Conservation (phyloP, 2,888 invertebrate species). For the Melinaea menophilus region DNA sequence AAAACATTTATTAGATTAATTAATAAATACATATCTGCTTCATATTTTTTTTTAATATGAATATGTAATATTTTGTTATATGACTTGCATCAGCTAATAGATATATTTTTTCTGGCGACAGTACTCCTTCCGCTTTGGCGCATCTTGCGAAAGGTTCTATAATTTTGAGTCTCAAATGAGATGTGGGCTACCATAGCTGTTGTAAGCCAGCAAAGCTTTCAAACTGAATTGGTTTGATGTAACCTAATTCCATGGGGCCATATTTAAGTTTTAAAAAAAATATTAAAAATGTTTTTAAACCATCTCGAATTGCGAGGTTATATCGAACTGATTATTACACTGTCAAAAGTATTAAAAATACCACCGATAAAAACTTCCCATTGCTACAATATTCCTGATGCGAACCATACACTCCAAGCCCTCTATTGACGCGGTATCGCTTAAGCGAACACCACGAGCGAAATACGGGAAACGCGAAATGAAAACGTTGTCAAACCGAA, state of each 20-base stretch:
- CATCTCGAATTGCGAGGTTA: no score
- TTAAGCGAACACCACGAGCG: neutral
- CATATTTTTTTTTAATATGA: no score
- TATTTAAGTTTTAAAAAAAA: no score
- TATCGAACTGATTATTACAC: neutral
- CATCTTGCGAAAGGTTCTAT: slow-evolving; percentile 19
- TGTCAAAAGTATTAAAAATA: slow-evolving; percentile 7
- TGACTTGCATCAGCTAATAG: neutral
- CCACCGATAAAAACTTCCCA: no score
- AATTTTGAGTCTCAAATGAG: slow-evolving; percentile 14
- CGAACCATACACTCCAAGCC: no score
- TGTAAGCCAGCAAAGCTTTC: slow-evolving; percentile 3
- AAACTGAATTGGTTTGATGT: neutral
- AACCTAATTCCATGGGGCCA: neutral
- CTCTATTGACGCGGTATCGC: neutral
- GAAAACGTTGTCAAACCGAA: slow-evolving; percentile 8
- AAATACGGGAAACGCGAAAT: slow-evolving; percentile 1
- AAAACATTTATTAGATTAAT: no score
- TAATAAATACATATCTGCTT: neutral
- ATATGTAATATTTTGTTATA: no score
- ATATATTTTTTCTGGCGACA: slow-evolving; percentile 8
- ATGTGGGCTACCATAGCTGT: slow-evolving; percentile 5
- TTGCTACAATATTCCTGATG: no score
- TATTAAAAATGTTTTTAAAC: no score
- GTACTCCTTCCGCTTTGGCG: slow-evolving; percentile 14